Percentiles rank a stretch among this genome's conserved stretches.
Evolutionary conservation across 2,888 invertebrate species (phyloP).

Genomic region (Eupithecia dodoneata): DNA sequence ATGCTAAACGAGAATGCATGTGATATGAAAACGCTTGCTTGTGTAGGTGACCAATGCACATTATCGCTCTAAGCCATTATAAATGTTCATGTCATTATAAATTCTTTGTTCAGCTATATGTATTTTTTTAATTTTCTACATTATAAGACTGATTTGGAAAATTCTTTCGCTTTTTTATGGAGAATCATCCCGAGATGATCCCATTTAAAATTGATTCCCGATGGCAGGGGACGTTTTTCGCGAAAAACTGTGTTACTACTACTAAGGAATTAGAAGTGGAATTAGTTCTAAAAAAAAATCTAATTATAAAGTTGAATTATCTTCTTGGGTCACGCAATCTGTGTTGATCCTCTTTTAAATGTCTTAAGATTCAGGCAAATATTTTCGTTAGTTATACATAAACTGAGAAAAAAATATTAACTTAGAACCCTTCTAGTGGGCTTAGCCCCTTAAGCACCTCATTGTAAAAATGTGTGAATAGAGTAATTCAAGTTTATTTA

Average conservation of each 20-base stretch:
- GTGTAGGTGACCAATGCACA: not conserved
- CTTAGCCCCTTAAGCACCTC: not conserved
- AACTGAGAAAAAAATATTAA: not conserved
- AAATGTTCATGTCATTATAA: too few relatives aligned
- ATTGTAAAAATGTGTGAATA: constrained; percentile 3
- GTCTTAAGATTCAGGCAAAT: not conserved
- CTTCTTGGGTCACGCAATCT: not conserved
- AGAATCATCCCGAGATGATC: too few relatives aligned
- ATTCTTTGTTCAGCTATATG: too few relatives aligned
- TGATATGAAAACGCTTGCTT: not conserved
- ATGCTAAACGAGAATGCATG: not conserved
- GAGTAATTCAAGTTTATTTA: constrained; percentile 23
- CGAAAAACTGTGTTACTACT: too few relatives aligned
- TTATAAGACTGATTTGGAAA: too few relatives aligned
- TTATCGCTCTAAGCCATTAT: not conserved
- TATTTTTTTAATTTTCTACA: too few relatives aligned
- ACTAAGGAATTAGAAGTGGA: too few relatives aligned
- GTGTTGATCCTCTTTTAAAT: not conserved
- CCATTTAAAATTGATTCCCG: too few relatives aligned
- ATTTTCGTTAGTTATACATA: not conserved
- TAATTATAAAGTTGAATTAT: too few relatives aligned
- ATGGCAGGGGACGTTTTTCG: too few relatives aligned
- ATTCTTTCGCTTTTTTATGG: too few relatives aligned
- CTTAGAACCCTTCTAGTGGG: not conserved
- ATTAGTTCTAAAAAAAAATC: too few relatives aligned